Evolutionary conservation across 2,797 vertebrate species (phyloP), one percentile per base, ranked within the genome.

Genomic region (Rhyacichthys aspro): DNA sequence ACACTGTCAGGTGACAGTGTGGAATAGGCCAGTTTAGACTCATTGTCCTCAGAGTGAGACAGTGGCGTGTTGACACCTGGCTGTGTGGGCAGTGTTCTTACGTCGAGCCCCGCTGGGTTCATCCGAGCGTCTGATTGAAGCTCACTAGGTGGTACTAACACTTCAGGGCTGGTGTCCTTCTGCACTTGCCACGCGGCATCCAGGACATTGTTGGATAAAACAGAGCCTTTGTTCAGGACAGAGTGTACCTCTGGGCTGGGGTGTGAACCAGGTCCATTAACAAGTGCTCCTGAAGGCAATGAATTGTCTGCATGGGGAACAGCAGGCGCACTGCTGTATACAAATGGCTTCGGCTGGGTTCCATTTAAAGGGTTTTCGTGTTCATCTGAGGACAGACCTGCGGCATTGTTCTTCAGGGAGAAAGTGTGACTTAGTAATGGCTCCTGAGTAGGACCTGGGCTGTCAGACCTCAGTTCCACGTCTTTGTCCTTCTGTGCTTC

Each of bases 251-350:
- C 89, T 92, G 94, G 91, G 93, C 91, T 88, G 91, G 94, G 92
- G 95, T 95, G 94, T 94, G 95, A 96, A 95, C 92, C 95, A 94
- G 96, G 94, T 94, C 96, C 95, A 95, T 98, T 99, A 95, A 95
- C 94, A 94, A 94, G 92, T 93, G 93, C 90, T 95, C 91, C 95
- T 92, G 92, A 92, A 93, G 95, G 93, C 88, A 95, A 94, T 88
- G 92, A 91, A 90, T 93, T 90, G 89, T 90, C 93, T 92, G 95
- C 93, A 72, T 87, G 92, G 91, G 93, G 91, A 94, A 94, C 94
- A 94, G 93, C 87, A 83, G 95, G 94, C 94, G 94, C 91, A 92
- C 94, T 90, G 91, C 93, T 90, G 90, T 92, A 93, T 91, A 96
- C 89, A 95, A 96, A 95, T 73, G 94, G 89, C 91, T 94, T 91